Conservation (phyloP, 2,113 vertebrate species). For the Leucopternis melanops region DNA sequence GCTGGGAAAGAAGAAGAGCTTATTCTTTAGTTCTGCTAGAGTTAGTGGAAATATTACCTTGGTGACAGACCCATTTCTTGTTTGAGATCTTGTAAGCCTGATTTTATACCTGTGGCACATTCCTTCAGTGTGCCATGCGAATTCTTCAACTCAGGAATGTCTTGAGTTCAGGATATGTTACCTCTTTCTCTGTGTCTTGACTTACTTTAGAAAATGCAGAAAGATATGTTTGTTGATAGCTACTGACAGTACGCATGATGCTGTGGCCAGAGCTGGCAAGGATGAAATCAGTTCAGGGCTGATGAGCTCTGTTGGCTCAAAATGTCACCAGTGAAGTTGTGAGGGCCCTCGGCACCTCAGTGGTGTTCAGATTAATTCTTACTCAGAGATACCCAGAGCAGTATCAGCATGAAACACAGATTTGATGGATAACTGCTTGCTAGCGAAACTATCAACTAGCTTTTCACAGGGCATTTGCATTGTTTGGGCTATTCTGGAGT, state of each 20-base stretch:
- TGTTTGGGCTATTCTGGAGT: background rate
- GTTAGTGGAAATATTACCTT: background rate
- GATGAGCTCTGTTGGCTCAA: background rate
- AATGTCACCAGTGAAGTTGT: background rate
- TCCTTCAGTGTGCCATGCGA: fast-evolving
- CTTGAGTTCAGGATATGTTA: background rate
- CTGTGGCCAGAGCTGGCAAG: background rate
- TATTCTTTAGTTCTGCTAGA: background rate
- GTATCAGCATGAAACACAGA: background rate
- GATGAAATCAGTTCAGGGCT: background rate
- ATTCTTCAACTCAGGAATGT: background rate
- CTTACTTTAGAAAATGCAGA: background rate
- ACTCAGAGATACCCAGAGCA: constrained; percentile 6
- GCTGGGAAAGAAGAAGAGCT: background rate
- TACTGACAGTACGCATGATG: background rate
- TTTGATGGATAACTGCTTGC: background rate
- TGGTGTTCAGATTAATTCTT: background rate
- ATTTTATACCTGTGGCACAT: background rate
- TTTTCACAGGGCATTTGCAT: background rate
- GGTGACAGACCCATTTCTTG: background rate
- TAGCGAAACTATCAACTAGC: background rate
- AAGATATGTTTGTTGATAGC: background rate
- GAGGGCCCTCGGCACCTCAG: background rate
- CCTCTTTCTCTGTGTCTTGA: background rate
- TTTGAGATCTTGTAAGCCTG: background rate